Evolutionary conservation across 2,888 invertebrate species (phyloP).

Genomic region (Luperina testacea): DNA sequence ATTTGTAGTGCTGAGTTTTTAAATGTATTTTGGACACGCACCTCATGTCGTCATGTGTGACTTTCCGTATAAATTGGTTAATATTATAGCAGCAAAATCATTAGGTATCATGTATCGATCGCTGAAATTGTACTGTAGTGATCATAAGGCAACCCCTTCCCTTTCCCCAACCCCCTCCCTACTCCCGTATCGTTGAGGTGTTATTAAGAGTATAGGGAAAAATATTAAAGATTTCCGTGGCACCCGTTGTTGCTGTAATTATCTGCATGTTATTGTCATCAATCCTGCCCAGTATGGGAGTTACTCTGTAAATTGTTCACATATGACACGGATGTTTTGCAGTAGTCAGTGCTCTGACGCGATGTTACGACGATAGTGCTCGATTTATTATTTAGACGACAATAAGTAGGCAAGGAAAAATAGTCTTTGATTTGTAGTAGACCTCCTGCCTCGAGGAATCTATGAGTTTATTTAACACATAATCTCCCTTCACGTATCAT

Average conservation of each 20-base stretch:
- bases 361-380: not conserved
- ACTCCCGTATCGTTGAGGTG: not conserved
- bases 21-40: not conserved
- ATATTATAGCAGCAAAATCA: not conserved
- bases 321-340: conserved; percentile 34
- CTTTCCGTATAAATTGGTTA: not conserved
- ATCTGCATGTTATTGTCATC: not conserved
- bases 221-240: not conserved
- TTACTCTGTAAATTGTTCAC: conserved; percentile 8
- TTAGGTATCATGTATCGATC: not conserved
- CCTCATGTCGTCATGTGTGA: not conserved
- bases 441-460: too few species aligned
- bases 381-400: not conserved
- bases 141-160: not conserved
- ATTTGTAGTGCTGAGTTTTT: not conserved
- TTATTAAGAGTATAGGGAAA: not conserved
- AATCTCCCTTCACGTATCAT: too few species aligned
- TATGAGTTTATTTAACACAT: too few species aligned
- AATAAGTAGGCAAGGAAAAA: too few species aligned
- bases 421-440: too few species aligned
- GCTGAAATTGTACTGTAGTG: not conserved
- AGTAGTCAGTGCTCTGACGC: not conserved
- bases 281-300: not conserved
- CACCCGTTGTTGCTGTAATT: not conserved
- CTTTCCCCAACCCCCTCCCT: too few species aligned